Evolutionary conservation across 2,113 vertebrate genomes (phyloP).

Genomic region (Thunnus maccoyii): DNA sequence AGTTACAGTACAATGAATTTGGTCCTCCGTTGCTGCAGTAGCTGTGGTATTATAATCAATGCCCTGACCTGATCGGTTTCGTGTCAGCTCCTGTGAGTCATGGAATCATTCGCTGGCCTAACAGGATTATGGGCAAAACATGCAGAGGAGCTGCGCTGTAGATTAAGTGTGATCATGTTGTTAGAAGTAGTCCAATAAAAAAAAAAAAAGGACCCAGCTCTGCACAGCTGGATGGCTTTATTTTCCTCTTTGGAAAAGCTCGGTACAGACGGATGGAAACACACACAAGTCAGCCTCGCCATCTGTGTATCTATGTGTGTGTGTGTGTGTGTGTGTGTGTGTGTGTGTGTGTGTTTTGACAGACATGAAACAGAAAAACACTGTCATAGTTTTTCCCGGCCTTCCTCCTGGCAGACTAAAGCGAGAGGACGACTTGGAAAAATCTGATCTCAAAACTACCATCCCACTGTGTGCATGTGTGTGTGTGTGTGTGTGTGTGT

Average conservation of each 20-base stretch:
- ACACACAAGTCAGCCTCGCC: neutral
- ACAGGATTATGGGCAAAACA: slow-evolving; percentile 48
- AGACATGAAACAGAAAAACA: slow-evolving; percentile 70
- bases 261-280: slow-evolving; percentile 42
- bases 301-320: slow-evolving; percentile 13
- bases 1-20: neutral
- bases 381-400: slow-evolving; percentile 60
- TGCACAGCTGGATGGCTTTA: slow-evolving; percentile 25
- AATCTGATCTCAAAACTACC: slow-evolving; percentile 42
- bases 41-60: slow-evolving; percentile 38
- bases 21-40: neutral
- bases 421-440: slow-evolving; percentile 51
- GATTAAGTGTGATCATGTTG: slow-evolving; percentile 43
- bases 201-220: neutral
- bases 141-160: slow-evolving; percentile 13
- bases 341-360: slow-evolving; percentile 38
- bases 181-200: slow-evolving; percentile 30
- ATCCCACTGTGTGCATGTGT: neutral
- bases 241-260: slow-evolving; percentile 50
- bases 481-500: slow-evolving; percentile 4
- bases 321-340: slow-evolving; percentile 35
- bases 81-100: neutral
- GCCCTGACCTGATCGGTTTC: slow-evolving; percentile 28
- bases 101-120: neutral
- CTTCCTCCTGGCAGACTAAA: slow-evolving; percentile 44